Conservation (phyloP, 2,888 invertebrate genomes). For the Herminia tarsipennalis region DNA sequence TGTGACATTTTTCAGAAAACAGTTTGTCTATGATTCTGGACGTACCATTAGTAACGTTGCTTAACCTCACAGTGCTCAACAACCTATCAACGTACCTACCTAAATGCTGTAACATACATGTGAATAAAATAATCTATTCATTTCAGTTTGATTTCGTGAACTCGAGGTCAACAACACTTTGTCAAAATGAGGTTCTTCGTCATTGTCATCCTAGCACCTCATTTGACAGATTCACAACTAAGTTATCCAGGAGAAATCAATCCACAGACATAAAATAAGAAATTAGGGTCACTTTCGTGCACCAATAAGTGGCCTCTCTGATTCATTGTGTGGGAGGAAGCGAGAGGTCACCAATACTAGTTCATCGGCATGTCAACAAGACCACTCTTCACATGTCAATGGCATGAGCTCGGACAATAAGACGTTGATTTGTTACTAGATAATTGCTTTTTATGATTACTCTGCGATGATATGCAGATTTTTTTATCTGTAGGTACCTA, state of each 20-base stretch:
- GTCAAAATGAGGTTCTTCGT: too few species aligned
- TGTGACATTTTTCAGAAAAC: too few species aligned
- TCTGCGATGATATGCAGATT: slow-evolving; percentile 23
- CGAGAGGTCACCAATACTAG: slow-evolving; percentile 38
- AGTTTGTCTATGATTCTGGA: too few species aligned
- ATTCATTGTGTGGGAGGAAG: slow-evolving; percentile 30
- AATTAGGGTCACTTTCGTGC: slow-evolving; percentile 34
- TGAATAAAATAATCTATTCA: too few species aligned
- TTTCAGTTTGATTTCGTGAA: too few species aligned
- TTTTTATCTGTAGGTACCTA: too few species aligned
- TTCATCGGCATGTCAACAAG: slow-evolving; percentile 54
- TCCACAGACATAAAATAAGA: slow-evolving; percentile 1
- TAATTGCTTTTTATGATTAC: slow-evolving; percentile 46
- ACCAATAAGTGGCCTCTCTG: slow-evolving; percentile 9
- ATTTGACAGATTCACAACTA: slow-evolving; percentile 1
- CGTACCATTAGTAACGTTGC: too few species aligned
- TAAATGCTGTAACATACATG: too few species aligned
- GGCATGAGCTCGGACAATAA: slow-evolving; percentile 39
- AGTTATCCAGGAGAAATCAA: not conserved
- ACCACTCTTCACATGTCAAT: slow-evolving; percentile 48
- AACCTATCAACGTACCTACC: too few species aligned
- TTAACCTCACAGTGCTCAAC: too few species aligned
- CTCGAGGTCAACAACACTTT: too few species aligned
- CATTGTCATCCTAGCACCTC: not conserved
- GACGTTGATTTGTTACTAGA: slow-evolving; percentile 33